A percentile compares a stretch with the other conserved stretches of the same genome.
Conservation (phyloP, 2,888 invertebrate genomes). For the Drosophila longiperda region DNA sequence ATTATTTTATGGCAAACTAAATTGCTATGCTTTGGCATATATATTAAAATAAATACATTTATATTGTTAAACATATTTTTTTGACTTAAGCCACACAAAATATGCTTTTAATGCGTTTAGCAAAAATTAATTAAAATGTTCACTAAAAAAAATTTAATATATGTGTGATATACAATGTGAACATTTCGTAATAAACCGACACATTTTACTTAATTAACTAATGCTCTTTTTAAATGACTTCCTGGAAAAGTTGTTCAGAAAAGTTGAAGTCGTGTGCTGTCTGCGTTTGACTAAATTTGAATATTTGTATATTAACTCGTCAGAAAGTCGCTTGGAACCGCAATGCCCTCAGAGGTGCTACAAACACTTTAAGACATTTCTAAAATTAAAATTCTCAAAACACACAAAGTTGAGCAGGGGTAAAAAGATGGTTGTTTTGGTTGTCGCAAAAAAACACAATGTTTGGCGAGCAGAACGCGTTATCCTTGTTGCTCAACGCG, state of each 20-base stretch:
- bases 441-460: slow-evolving; percentile 14
- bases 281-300: slow-evolving; percentile 38
- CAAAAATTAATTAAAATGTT: neutral
- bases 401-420: neutral
- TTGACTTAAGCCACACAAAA: neutral
- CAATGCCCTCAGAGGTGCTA: slow-evolving; percentile 3
- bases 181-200: neutral
- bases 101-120: neutral
- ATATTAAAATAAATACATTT: neutral
- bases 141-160: neutral
- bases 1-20: neutral
- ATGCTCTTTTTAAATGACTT: slow-evolving; percentile 4
- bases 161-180: neutral
- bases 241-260: neutral
- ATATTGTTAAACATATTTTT: neutral
- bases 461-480: slow-evolving; percentile 8
- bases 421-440: neutral
- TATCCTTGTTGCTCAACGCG: slow-evolving; percentile 20
- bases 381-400: slow-evolving; percentile 50
- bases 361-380: slow-evolving; percentile 34
- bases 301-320: slow-evolving; percentile 64
- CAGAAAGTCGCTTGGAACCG: slow-evolving; percentile 55
- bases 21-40: neutral
- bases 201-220: slow-evolving; percentile 22
- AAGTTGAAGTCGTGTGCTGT: slow-evolving; percentile 1